Base-by-base conservation (phyloP, 2,888 invertebrate genomes). In the Coenonympha glycerion region DNA sequence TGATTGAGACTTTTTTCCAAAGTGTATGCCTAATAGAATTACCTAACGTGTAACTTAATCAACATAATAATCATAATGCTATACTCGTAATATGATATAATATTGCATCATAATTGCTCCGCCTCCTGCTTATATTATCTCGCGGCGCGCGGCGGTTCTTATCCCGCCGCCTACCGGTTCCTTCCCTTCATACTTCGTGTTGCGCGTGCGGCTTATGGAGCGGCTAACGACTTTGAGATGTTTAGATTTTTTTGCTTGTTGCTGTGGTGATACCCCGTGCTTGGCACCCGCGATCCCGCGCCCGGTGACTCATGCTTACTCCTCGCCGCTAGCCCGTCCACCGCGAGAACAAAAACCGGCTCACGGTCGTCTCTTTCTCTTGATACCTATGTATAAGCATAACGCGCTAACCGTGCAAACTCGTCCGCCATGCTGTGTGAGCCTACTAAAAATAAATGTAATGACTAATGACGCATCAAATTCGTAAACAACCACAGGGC, bases 191-290 rank as follows among this genome's bases (percentile, higher is more conserved):
- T n/a, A n/a, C n/a, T n/a, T n/a, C n/a, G n/a, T n/a, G n/a, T n/a
- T n/a, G n/a, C n/a, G n/a, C n/a, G n/a, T n/a, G n/a, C n/a, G n/a
- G n/a, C n/a, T n/a, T n/a, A n/a, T n/a, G n/a, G 19, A 26, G 44
- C 48, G 24, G 18, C 42, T 36, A 42, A 37, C 42, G 49, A 30
- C 52, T 21, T 37, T 31, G 36, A 40, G 15, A 37, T 13, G 47
- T 46, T 47, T 47, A 33, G 31, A n/a, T n/a, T 47, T 45, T 56
- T 56, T 47, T 44, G 39, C 31, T 47, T 49, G 48, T 58, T 48
- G 28, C 45, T 37, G 47, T 51, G 42, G 61, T 56, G 61, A 53
- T 61, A 59, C 52, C 57, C 60, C 50, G 61, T 60, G 58, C 60
- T 53, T 56, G 61, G 62, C 54, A 62, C 62, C 53, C 49, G 55